phyloP scores from a whole-genome alignment of 2,888 invertebrate genomes.

The Acholoe squamosa region DNA sequence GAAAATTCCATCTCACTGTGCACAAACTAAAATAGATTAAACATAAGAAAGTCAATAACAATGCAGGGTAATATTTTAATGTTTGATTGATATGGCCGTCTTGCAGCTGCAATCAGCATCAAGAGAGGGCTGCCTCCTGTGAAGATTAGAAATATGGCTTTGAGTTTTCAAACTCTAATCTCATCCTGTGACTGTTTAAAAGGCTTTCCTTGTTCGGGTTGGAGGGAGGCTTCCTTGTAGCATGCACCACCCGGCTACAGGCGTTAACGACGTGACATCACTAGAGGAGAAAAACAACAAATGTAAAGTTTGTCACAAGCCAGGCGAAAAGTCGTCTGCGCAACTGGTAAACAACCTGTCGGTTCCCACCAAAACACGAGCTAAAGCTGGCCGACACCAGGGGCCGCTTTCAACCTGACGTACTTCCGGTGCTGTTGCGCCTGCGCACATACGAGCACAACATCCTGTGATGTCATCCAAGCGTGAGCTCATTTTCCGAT shows the following conservation, averaged over 20 bases:
- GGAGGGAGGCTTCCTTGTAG: background rate
- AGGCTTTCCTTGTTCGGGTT: background rate
- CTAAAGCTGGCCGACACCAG: slow-evolving; percentile 5
- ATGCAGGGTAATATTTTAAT: slow-evolving; percentile 15
- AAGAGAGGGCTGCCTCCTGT: background rate
- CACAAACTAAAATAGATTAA: slow-evolving; percentile 29
- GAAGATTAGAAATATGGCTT: background rate
- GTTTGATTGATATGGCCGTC: slow-evolving; percentile 10
- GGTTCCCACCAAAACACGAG: slow-evolving; percentile 33
- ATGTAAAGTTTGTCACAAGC: slow-evolving; percentile 37
- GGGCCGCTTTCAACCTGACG: slow-evolving; percentile 27
- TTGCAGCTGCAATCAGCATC: slow-evolving; percentile 41
- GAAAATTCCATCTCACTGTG: slow-evolving; percentile 26
- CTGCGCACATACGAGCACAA: slow-evolving; percentile 52
- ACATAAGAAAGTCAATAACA: slow-evolving; percentile 33
- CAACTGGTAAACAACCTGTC: slow-evolving; percentile 50
- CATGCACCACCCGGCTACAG: background rate
- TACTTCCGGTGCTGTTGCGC: background rate
- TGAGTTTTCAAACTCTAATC: slow-evolving; percentile 37
- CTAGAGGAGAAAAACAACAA: slow-evolving; percentile 32
- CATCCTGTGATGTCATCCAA: slow-evolving; percentile 55
- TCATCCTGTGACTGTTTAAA: slow-evolving; percentile 3
- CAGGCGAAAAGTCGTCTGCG: slow-evolving; percentile 39
- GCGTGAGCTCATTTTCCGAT: slow-evolving; percentile 56
- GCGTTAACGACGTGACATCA: slow-evolving; percentile 47